These are phyloP conservation scores for Nothura maculosa DNA, from an alignment of 2,797 vertebrate genomes.

Conservation along the genomic window DNA sequence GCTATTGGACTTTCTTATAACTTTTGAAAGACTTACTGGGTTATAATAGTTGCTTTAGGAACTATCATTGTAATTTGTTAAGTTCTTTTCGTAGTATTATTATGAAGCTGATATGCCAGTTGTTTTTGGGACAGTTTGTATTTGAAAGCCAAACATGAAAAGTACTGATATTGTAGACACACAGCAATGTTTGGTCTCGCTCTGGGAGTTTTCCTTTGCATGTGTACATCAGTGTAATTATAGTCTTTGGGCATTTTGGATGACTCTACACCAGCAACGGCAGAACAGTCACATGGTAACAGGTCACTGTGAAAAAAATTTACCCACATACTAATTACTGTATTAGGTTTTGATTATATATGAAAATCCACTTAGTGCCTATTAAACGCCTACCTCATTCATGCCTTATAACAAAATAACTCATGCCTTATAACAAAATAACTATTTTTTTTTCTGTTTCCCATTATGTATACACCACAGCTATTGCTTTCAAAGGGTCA, in stretches of 20 bases:
- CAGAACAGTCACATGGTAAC: rapidly evolving
- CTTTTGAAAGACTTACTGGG: background rate
- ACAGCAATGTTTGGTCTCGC: background rate
- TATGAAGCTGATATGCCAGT: background rate
- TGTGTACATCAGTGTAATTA: background rate
- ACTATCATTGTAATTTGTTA: background rate
- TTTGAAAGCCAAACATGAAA: background rate
- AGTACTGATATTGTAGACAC: background rate
- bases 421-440: background rate
- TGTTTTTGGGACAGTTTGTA: background rate
- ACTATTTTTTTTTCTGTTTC: background rate
- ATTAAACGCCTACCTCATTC: background rate
- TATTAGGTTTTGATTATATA: background rate
- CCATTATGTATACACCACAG: background rate
- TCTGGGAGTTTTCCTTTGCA: background rate
- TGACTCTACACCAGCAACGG: background rate
- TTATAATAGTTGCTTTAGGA: background rate
- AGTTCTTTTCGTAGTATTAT: background rate
- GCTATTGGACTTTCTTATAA: background rate
- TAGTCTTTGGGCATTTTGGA: background rate
- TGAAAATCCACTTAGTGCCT: background rate
- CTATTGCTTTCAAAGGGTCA: background rate
- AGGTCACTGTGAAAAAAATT: background rate
- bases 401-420: background rate
- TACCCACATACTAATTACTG: background rate